Conservation (phyloP, 2,797 vertebrate species). For the Megalops cyprinoides region DNA sequence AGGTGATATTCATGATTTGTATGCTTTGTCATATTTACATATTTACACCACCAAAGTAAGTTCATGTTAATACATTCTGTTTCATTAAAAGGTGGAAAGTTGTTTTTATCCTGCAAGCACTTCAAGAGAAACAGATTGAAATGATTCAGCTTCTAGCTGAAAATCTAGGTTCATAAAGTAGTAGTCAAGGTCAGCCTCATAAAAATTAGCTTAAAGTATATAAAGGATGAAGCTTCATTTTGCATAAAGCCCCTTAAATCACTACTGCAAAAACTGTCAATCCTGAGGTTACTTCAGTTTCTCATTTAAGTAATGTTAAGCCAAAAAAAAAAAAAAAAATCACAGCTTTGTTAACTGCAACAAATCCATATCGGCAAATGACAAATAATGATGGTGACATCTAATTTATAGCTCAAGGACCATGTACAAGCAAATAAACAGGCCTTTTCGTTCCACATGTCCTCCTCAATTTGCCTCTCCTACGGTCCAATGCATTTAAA, state of each 20-base stretch:
- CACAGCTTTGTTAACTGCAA: slow-evolving; percentile 52
- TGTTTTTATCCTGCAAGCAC: too few species aligned
- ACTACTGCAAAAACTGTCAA: slow-evolving; percentile 52
- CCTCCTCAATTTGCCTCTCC: slow-evolving; percentile 71
- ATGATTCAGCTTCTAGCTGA: too few species aligned
- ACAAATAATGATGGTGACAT: slow-evolving; percentile 75
- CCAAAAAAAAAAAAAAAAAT: slow-evolving; percentile 70
- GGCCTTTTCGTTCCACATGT: slow-evolving; percentile 59
- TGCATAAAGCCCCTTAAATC: slow-evolving; percentile 38
- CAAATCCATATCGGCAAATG: slow-evolving; percentile 58
- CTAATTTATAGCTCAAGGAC: slow-evolving; percentile 77
- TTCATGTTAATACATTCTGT: too few species aligned
- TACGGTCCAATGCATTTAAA: slow-evolving; percentile 55
- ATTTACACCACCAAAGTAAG: too few species aligned
- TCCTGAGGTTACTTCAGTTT: slow-evolving; percentile 53
- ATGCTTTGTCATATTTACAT: too few species aligned
- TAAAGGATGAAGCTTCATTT: background rate
- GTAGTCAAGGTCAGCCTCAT: background rate
- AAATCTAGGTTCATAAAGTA: too few species aligned
- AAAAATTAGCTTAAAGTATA: background rate
- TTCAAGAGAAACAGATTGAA: too few species aligned
- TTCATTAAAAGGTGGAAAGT: too few species aligned
- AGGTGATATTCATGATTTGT: too few species aligned
- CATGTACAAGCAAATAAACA: slow-evolving; percentile 76
- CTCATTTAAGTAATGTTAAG: slow-evolving; percentile 67